A percentile compares a stretch with the other conserved stretches of the same genome.
phyloP scores from a whole-genome alignment of 1,140 invertebrate species.

The Orchesella cincta region DNA sequence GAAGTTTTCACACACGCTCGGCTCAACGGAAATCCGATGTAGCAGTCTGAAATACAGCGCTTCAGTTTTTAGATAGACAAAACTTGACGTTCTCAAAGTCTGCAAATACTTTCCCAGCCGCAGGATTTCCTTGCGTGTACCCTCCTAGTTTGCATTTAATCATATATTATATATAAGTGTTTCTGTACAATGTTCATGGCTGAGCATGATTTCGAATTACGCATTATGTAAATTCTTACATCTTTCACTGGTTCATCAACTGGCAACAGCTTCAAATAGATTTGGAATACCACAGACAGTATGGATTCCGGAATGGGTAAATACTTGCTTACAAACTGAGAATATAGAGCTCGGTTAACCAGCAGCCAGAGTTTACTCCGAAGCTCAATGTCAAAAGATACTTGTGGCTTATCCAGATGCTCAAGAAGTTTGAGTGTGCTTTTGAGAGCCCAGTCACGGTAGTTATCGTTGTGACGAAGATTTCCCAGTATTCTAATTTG shows the following conservation, averaged over 20 bases:
- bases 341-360: neutral
- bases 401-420: neutral
- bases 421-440: neutral
- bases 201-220: too few species aligned
- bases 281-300: too few species aligned
- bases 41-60: neutral
- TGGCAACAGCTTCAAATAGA: neutral
- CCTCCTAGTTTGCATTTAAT: neutral
- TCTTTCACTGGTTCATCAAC: neutral
- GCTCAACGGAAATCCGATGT: neutral
- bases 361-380: neutral
- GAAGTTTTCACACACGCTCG: neutral
- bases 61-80: slow-evolving; percentile 11
- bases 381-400: neutral
- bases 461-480: neutral
- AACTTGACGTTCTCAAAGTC: neutral
- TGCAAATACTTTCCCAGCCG: neutral
- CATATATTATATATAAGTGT: neutral
- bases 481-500: slow-evolving; percentile 5
- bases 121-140: neutral
- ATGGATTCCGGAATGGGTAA: too few species aligned
- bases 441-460: neutral
- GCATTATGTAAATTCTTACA: slow-evolving; percentile 6
- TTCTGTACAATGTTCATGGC: neutral
- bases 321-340: neutral